Evolutionary conservation across 2,888 invertebrate genomes (phyloP), one percentile per base, ranked within the genome.

Genomic region (Drosophila limbata): DNA sequence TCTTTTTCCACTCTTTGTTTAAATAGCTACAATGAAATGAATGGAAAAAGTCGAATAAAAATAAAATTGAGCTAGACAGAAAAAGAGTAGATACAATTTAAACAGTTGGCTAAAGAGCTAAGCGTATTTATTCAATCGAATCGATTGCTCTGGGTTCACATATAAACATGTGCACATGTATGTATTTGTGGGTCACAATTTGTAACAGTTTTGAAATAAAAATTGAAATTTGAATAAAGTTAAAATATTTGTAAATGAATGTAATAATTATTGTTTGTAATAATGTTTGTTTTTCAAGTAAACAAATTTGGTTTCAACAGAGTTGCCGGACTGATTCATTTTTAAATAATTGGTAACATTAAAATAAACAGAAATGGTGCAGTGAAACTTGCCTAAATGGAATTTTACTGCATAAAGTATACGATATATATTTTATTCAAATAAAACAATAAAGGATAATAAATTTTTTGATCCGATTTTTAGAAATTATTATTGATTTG

Each of bases 171-270:
- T 28, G 21, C 21, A 21, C 2, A 25, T 25, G 25, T 25, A 25
- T 28, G 25, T 28, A 19, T 45, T 51, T 60, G 50, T 64, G 44
- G 64, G 64, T 65, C 64, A 65, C 51, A 59, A 51, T 51, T 50
- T 35, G 59, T 59, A 51, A 51, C 57, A 57, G 42, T 57, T 62
- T 25, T 8, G 4, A 39, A 48, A 31, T 37, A 15, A 17, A 35
- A 19, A 37, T 56, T 35, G 8, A 31, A 39, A 9, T 19, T 19
- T 31, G 6, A 11, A 31, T 9, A 21, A 37, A 9, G 15, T 15
- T 21, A 17, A n/a, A 42, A 40, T 17, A 4, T 6, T 9, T 19
- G 15, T 17, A 40, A 21, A 21, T 21, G 0, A 21, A 21, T 21
- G 21, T 21, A 5, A 21, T 1, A 21, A 21, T 5, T 21, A n/a